Conservation (phyloP, 2,113 vertebrate species). For the Crocuta crocuta region DNA sequence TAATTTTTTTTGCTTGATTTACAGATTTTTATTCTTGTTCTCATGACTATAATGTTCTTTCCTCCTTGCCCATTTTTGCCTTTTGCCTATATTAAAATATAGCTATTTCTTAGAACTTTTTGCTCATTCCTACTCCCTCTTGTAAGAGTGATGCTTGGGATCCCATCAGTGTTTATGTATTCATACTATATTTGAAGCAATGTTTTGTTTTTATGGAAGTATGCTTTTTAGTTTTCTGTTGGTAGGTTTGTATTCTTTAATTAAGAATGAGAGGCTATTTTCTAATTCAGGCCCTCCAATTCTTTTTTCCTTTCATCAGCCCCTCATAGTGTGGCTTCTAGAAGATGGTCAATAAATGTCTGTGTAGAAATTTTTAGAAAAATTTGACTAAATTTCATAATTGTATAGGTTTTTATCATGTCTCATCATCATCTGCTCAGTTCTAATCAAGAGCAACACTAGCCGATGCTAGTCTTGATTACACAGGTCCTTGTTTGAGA, state of each 20-base stretch:
- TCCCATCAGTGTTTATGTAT: not conserved
- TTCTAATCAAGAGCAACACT: not conserved
- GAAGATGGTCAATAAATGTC: not conserved
- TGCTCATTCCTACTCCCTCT: not conserved
- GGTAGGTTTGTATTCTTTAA: not conserved
- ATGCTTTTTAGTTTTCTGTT: not conserved
- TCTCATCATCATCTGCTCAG: not conserved
- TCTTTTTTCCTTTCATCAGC: not conserved
- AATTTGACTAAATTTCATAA: not conserved
- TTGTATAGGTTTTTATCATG: not conserved
- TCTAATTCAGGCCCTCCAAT: not conserved
- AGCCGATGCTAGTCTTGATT: not conserved
- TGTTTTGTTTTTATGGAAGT: not conserved
- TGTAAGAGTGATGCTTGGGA: not conserved
- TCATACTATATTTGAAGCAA: not conserved
- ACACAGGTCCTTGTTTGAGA: not conserved
- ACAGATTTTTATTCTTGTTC: not conserved
- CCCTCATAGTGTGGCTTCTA: not conserved
- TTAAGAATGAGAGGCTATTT: not conserved
- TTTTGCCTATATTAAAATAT: not conserved
- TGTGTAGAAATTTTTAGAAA: not conserved
- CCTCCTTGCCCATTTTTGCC: not conserved
- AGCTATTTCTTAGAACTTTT: not conserved
- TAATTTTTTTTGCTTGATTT: slow-evolving; percentile 25
- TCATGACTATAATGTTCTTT: not conserved